Base-by-base conservation (phyloP, 2,888 invertebrate species). In the Pedicia rivosa region DNA sequence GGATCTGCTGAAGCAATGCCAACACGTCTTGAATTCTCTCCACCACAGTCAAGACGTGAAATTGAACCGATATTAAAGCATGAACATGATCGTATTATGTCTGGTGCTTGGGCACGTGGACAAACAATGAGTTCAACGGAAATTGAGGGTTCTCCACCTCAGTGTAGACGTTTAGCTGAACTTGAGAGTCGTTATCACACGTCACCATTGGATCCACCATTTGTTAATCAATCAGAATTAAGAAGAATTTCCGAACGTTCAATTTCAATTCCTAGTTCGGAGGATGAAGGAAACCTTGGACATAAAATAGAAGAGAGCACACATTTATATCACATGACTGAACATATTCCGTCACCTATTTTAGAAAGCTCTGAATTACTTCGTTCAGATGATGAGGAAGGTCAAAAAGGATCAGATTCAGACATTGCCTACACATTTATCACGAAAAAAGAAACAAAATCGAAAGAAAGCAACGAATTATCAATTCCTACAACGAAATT, bases 101-200 rank as follows among this genome's bases (percentile, higher is more conserved):
- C 73, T 2, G 73, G 72, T 1, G 72, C 72, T 17, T 73, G 73
- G 73, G 72, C 72, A 37, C 64, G 73, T 45, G 73, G 73, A 0
- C 78, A 78, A 56, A 74, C 74, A 1, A 78, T 79, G 78, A 78
- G 78, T 46, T 78, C 78, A 0, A 79, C 78, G 1, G 78, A 79
- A 65, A 77, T 79, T 5, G 78, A 79, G 56, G 78, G 78, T 1
- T 79, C 78, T 1, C 78, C 78, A 1, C 78, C 78, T 1, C 77
- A 77, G 46, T 77, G 77, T 44, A 63, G 78, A 5, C 74, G 77
- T 45, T 50, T 73, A 20, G 68, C 70, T 2, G 73, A 73, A 46
- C 55, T 73, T 2, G 73, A 73, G 55, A 74, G 72, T 43, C 74
- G 76, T 41, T 74, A 75, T 47, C 68, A 74, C 46, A 40, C 40